A percentile compares a stretch with the other conserved stretches of the same genome.
Evolutionary conservation across 2,113 vertebrate genomes (phyloP).

Genomic region (Ursus arctos): DNA sequence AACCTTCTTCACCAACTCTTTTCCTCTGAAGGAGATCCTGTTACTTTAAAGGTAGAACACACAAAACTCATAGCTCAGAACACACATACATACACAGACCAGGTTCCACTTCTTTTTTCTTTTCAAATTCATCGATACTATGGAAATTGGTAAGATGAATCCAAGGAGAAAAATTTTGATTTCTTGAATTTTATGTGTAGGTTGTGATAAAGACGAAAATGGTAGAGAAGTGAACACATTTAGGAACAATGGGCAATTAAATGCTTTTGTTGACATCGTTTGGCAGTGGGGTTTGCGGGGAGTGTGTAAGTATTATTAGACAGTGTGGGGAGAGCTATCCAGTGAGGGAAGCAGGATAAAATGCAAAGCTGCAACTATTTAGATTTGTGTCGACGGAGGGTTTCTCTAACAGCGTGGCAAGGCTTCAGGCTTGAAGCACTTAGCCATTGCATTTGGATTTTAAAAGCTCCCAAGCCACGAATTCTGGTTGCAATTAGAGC

Average conservation of each 20-base stretch:
- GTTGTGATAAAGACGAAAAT: conserved; percentile 13
- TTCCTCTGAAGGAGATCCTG: neutral
- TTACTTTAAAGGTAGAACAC: neutral
- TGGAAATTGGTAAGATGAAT: neutral
- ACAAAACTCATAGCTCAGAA: neutral
- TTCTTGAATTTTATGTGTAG: conserved; percentile 37
- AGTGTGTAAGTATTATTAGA: conserved; percentile 51
- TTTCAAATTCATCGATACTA: neutral
- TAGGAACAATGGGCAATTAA: conserved; percentile 31
- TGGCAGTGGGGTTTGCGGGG: neutral
- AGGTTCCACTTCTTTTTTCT: neutral
- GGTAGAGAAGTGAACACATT: conserved; percentile 35
- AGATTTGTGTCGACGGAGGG: conserved; percentile 55
- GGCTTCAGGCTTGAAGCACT: conserved; percentile 63
- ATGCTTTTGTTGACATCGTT: neutral
- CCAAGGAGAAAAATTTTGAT: neutral
- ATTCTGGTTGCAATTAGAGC: conserved; percentile 73
- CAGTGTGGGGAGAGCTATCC: conserved; percentile 18
- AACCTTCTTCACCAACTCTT: neutral
- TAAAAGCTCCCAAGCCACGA: conserved; percentile 68
- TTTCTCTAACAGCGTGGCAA: conserved; percentile 53
- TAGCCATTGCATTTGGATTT: conserved; percentile 65
- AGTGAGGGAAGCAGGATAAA: neutral
- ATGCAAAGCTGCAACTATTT: conserved; percentile 15
- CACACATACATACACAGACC: neutral